Evolutionary conservation across 2,113 vertebrate genomes (phyloP), one percentile per base, ranked within the genome.

Genomic region (Bagarius yarrelli): DNA sequence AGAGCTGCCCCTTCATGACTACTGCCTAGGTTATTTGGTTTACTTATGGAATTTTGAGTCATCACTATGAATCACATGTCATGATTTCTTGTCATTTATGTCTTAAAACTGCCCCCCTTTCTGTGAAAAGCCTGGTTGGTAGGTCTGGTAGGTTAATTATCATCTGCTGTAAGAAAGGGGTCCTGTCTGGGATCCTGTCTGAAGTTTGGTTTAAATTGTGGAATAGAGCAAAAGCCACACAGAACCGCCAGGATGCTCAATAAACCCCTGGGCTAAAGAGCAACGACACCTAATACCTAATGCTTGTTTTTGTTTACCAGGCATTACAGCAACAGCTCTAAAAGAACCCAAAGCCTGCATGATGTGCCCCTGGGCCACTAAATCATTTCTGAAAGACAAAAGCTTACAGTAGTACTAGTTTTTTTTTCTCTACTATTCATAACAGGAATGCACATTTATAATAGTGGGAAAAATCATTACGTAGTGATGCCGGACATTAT

Each of bases 401-500:
- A 44, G 9, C 44, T 53, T 61, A 71, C 59, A 69, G 76, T 55
- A 64, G 16, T n/a, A n/a, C n/a, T n/a, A 30, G 25, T 18, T 16
- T 71, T 52, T 53, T 87, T 79, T 78, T 85, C 27, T 56, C 50
- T 52, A 12, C 44, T 56, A 21, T 61, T 77, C 56, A 67, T 66
- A 80, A 71, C 30, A 18, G 70, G 21, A 30, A 63, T 18, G 63
- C 11, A 27, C 15, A 34, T 2, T 55, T n/a, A 57, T 83, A 61
- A 82, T 83, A 32, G 76, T 80, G 81, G 69, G 80, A 82, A 86
- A 80, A 64, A 4, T 74, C 15, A 61, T 79, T 76, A 78, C 87
- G 9, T 27, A 73, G 27, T 85, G 74, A 67, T 69, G 52, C 27
- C 73, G 85, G 73, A 36, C 47, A 81, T 83, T 67, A 70, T 50